These are phyloP conservation scores for Phengaris arion DNA, from an alignment of 2,888 invertebrate species.

Conservation along the genomic window DNA sequence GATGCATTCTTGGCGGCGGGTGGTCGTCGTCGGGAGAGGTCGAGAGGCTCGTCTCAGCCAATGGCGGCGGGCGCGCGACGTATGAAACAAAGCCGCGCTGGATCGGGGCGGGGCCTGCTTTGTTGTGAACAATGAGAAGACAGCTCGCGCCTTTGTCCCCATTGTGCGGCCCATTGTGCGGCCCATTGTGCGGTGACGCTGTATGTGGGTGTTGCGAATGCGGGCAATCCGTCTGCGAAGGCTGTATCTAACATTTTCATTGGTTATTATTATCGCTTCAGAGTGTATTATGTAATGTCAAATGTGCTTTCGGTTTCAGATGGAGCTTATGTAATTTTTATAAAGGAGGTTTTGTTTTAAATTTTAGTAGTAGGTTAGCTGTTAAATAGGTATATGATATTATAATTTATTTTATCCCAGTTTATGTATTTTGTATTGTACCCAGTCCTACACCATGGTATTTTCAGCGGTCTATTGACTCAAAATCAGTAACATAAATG, in stretches of 20 bases:
- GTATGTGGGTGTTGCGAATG: constrained; percentile 35
- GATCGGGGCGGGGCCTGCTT: constrained; percentile 64
- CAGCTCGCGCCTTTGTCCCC: constrained; percentile 65
- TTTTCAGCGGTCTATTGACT: too few relatives aligned
- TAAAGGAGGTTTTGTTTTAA: not conserved
- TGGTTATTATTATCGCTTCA: constrained; percentile 14
- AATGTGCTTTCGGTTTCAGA: not conserved
- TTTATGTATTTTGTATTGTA: too few relatives aligned
- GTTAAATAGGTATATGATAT: too few relatives aligned
- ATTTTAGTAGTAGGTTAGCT: not conserved
- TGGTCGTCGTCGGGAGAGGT: constrained; percentile 45
- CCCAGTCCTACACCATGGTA: too few relatives aligned
- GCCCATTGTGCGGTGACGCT: constrained; percentile 27
- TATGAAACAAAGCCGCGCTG: constrained; percentile 74
- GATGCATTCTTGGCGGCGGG: constrained; percentile 58
- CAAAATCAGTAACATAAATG: too few relatives aligned
- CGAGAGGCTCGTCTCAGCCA: constrained; percentile 50
- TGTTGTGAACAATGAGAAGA: constrained; percentile 75
- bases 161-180: constrained; percentile 63
- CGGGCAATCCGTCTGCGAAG: constrained; percentile 22
- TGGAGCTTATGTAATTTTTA: not conserved
- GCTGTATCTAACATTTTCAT: constrained; percentile 27
- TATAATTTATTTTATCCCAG: too few relatives aligned
- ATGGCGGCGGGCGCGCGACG: constrained; percentile 49
- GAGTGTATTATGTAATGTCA: constrained; percentile 9